Conservation (phyloP, 30 jellyfish, hydroid and myxozoan species). For the Aurelia aurita region DNA sequence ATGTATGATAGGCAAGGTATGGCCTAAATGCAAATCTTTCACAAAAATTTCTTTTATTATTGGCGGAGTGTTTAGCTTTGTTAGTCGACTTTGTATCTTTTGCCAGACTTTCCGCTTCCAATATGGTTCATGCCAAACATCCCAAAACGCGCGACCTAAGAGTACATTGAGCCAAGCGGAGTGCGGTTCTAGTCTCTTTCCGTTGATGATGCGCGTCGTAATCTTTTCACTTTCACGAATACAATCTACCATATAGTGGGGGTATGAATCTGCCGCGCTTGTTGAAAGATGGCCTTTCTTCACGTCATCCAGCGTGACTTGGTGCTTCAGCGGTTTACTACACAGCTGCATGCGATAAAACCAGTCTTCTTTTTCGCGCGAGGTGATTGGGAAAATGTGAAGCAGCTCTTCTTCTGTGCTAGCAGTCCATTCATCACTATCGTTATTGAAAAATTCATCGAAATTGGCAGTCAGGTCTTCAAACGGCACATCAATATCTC, state of each 20-base stretch:
- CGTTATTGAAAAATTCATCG: slow-evolving; percentile 44
- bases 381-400: slow-evolving; percentile 85
- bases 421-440: slow-evolving; percentile 43
- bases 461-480: slow-evolving; percentile 85
- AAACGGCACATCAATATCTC: slow-evolving; percentile 76
- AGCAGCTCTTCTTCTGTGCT: slow-evolving; percentile 62
- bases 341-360: slow-evolving; percentile 96
- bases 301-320: slow-evolving; percentile 66
- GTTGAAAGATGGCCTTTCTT: slow-evolving; percentile 49
- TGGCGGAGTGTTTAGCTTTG: slow-evolving; percentile 95
- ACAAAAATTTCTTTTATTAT: slow-evolving; percentile 85
- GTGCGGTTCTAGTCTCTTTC: slow-evolving; percentile 91
- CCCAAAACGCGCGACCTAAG: slow-evolving; percentile 99
- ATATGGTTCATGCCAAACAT: slow-evolving; percentile 97
- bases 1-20: slow-evolving; percentile 94
- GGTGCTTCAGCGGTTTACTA: slow-evolving; percentile 90
- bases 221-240: slow-evolving; percentile 89
- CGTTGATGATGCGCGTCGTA: slow-evolving; percentile 79
- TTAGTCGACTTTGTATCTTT: slow-evolving; percentile 89
- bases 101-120: slow-evolving; percentile 95
- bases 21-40: slow-evolving; percentile 93
- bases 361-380: slow-evolving; percentile 99
- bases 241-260: slow-evolving; percentile 91
- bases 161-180: slow-evolving; percentile 94
- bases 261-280: slow-evolving; percentile 84